phyloP scores from a whole-genome alignment of 1,140 invertebrate genomes.

The Hetaerina americana region DNA sequence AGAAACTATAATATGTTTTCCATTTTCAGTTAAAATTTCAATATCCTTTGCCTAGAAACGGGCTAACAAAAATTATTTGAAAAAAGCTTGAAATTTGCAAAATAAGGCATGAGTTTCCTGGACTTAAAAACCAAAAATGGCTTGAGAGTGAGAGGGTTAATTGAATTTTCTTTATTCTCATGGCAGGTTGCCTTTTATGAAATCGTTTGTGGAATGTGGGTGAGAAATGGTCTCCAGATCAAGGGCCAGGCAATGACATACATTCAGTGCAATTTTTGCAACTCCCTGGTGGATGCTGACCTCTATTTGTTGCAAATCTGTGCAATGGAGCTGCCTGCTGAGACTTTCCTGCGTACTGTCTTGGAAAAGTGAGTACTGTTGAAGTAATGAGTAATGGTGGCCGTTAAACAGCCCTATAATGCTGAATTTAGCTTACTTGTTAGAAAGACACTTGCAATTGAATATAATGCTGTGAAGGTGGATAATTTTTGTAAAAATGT shows the following conservation, averaged over 20 bases:
- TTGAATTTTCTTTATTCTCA: conserved; percentile 14
- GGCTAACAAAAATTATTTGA: not conserved
- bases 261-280: conserved; percentile 96
- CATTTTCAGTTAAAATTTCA: not conserved
- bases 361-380: conserved; percentile 61
- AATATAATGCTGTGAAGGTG: too few species aligned
- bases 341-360: conserved; percentile 72
- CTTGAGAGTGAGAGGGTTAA: too few species aligned
- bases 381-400: too few species aligned
- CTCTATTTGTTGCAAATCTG: conserved; percentile 87
- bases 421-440: too few species aligned
- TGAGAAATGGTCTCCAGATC: conserved; percentile 92
- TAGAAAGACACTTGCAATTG: too few species aligned
- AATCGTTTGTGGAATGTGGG: conserved; percentile 87
- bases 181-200: conserved; percentile 86
- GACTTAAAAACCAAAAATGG: not conserved
- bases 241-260: conserved; percentile 98
- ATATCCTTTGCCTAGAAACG: too few species aligned
- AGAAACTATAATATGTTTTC: not conserved
- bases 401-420: too few species aligned
- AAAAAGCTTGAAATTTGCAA: too few species aligned
- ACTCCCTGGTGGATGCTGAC: conserved; percentile 95
- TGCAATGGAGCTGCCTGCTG: conserved; percentile 71
- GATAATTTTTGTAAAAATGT: too few species aligned
- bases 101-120: not conserved